These are phyloP conservation scores for Megalopta genalis DNA, from an alignment of 1,140 invertebrate species.

Conservation along the genomic window DNA sequence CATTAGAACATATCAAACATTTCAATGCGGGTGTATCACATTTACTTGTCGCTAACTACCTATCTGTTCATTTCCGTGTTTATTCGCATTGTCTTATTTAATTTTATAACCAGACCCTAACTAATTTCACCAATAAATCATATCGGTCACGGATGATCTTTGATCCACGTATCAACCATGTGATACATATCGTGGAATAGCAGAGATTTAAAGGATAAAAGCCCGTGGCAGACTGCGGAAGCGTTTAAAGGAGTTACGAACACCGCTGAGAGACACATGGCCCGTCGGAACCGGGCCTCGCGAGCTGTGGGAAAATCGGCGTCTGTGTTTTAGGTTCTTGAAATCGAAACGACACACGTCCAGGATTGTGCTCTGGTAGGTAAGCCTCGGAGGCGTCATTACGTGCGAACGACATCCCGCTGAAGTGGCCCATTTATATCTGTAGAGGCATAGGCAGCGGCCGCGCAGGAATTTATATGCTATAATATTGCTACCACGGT, in stretches of 20 bases:
- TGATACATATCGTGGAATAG: no score
- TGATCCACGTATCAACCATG: no score
- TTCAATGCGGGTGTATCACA: no score
- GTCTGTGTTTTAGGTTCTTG: neutral
- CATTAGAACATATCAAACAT: no score
- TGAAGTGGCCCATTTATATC: constrained; percentile 72
- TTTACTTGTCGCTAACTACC: no score
- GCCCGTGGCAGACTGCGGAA: neutral
- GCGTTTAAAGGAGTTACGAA: neutral
- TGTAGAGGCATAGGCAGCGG: constrained; percentile 54
- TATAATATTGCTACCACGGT: constrained; percentile 75
- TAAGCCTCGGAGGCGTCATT: constrained; percentile 68
- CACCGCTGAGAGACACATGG: neutral
- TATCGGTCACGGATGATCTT: no score
- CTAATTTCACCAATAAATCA: no score
- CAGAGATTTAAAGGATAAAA: no score
- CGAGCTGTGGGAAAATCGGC: constrained; percentile 36
- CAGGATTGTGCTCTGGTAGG: constrained; percentile 48
- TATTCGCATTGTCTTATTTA: no score
- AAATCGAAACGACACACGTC: constrained; percentile 36
- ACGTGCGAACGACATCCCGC: constrained; percentile 69
- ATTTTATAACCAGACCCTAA: no score
- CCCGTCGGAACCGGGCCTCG: no score
- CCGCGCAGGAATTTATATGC: constrained; percentile 75
- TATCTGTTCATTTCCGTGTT: no score